Evolutionary conservation across 2,888 invertebrate genomes (phyloP).

Genomic region (Dusona sp.): DNA sequence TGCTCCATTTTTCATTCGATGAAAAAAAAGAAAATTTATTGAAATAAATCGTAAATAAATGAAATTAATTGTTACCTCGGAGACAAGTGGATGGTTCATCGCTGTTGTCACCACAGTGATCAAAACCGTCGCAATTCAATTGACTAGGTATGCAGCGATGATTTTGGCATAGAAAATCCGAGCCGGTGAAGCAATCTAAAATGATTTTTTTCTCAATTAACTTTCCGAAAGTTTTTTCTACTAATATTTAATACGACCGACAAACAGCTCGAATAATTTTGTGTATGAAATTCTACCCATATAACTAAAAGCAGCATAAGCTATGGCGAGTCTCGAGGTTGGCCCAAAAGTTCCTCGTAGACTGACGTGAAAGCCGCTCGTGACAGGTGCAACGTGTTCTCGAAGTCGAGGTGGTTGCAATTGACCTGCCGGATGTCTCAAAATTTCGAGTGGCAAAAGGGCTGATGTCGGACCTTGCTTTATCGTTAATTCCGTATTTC

Average conservation of each 20-base stretch:
- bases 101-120: constrained; percentile 91
- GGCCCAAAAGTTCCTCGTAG: constrained; percentile 88
- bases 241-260: too few species aligned
- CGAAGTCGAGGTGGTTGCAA: constrained; percentile 82
- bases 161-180: constrained; percentile 90
- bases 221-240: not conserved
- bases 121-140: constrained; percentile 90
- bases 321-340: constrained; percentile 88
- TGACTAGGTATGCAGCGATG: constrained; percentile 89
- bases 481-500: constrained; percentile 88
- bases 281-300: constrained; percentile 85
- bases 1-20: not conserved
- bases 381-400: constrained; percentile 88
- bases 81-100: constrained; percentile 89
- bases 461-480: constrained; percentile 89
- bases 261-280: not conserved
- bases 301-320: constrained; percentile 90
- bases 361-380: constrained; percentile 89
- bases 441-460: constrained; percentile 86
- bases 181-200: constrained; percentile 88
- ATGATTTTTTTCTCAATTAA: not conserved
- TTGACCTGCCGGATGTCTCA: constrained; percentile 86
- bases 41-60: not conserved
- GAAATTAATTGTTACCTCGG: constrained; percentile 81
- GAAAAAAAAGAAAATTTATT: not conserved